Conservation (phyloP, 2,113 vertebrate genomes). For the Piprites chloris region DNA sequence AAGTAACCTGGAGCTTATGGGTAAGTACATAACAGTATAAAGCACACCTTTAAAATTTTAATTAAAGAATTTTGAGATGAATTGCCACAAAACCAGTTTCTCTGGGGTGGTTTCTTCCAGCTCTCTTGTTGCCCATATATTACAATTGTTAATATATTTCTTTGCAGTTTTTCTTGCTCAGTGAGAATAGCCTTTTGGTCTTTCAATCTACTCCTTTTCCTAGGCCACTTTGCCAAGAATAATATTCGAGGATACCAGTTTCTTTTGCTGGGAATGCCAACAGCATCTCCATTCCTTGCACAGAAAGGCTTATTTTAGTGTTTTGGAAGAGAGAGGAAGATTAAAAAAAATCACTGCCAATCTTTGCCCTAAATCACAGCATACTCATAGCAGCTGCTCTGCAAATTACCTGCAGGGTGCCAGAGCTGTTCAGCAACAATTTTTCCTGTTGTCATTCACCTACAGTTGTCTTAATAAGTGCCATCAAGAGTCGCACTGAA, state of each 20-base stretch:
- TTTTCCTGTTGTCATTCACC: neutral
- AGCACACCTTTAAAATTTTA: neutral
- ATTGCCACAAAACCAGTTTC: neutral
- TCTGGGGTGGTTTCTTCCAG: neutral
- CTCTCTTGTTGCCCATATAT: neutral
- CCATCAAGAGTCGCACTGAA: neutral
- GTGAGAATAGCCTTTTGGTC: neutral
- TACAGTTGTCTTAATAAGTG: neutral
- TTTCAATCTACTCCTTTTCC: neutral
- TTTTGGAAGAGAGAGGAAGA: neutral
- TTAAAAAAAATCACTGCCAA: neutral
- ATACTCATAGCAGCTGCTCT: neutral
- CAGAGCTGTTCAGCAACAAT: neutral
- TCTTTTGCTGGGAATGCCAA: neutral
- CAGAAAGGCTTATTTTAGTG: neutral
- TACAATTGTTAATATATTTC: neutral
- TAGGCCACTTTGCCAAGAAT: neutral
- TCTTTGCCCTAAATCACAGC: neutral
- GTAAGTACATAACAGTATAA: neutral
- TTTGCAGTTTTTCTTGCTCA: neutral
- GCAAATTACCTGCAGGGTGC: neutral
- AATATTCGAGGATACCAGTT: neutral
- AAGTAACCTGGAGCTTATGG: neutral
- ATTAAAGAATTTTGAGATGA: neutral
- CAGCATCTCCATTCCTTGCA: neutral